Percentiles rank a stretch among this genome's conserved stretches.
phyloP scores from a whole-genome alignment of 2,888 invertebrate species.

The Isoperla grammatica region DNA sequence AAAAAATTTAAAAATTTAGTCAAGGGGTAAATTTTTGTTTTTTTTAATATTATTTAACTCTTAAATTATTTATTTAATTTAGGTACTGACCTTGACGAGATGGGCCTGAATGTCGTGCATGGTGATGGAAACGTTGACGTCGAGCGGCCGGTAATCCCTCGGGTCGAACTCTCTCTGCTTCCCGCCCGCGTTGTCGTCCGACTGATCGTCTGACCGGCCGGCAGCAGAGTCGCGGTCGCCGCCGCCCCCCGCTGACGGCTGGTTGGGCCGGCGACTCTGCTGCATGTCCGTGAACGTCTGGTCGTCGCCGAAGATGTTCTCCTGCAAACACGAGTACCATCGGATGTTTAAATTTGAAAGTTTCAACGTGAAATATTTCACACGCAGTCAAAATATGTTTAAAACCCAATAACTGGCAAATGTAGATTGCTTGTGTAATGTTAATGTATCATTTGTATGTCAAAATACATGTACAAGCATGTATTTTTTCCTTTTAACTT shows the following conservation, averaged over 20 bases:
- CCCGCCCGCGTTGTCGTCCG: constrained; percentile 27
- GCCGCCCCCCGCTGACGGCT: constrained; percentile 35
- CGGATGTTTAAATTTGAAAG: too few relatives aligned
- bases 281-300: constrained; percentile 93
- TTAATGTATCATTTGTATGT: too few relatives aligned
- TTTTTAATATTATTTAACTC: background rate
- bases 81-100: constrained; percentile 61
- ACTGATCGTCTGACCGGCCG: constrained; percentile 42
- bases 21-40: background rate
- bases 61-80: constrained; percentile 4
- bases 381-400: too few relatives aligned
- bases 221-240: constrained; percentile 43
- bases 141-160: constrained; percentile 79
- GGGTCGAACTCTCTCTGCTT: constrained; percentile 55
- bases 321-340: constrained; percentile 48
- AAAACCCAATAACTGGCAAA: too few relatives aligned
- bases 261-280: constrained; percentile 40
- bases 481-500: too few relatives aligned
- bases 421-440: too few relatives aligned
- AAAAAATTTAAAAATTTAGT: constrained; percentile 11
- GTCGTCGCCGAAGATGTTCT: constrained; percentile 97
- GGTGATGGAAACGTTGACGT: constrained; percentile 87
- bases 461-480: too few relatives aligned
- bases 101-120: constrained; percentile 96
- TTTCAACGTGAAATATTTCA: too few relatives aligned